A percentile compares a stretch with the other conserved stretches of the same genome.
phyloP scores from a whole-genome alignment of 2,113 vertebrate species.

The Spea bombifrons region DNA sequence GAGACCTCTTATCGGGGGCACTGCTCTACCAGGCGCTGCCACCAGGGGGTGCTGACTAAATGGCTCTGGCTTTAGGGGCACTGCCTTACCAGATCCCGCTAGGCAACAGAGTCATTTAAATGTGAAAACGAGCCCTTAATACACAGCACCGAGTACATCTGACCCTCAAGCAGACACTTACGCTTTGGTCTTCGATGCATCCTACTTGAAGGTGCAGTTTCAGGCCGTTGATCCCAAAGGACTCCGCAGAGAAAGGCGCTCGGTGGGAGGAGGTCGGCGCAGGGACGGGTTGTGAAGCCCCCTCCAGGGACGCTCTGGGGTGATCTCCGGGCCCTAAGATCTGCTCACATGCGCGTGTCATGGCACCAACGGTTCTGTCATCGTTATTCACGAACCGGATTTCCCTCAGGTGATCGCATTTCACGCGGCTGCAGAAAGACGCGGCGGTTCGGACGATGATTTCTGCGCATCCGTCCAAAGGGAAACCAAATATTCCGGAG shows the following conservation, averaged over 20 bases:
- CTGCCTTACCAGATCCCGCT: too few relatives aligned
- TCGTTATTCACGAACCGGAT: conserved; percentile 77
- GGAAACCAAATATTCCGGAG: conserved; percentile 81
- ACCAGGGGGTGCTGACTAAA: too few relatives aligned
- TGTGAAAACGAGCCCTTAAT: too few relatives aligned
- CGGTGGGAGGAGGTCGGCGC: neutral
- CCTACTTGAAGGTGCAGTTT: conserved; percentile 58
- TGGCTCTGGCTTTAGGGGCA: too few relatives aligned
- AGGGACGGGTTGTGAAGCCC: neutral
- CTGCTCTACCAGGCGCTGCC: too few relatives aligned
- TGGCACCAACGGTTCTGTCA: conserved; percentile 68
- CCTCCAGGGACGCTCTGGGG: conserved; percentile 9
- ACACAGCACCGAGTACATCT: too few relatives aligned
- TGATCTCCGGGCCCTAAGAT: conserved; percentile 37
- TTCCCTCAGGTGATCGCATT: conserved; percentile 52
- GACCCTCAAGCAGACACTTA: conserved; percentile 53
- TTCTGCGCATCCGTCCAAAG: conserved; percentile 64
- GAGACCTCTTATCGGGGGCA: too few relatives aligned
- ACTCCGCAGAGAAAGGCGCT: neutral
- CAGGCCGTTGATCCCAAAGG: conserved; percentile 40
- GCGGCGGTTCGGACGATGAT: conserved; percentile 69
- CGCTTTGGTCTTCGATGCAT: conserved; percentile 63
- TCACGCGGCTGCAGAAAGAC: rapidly evolving
- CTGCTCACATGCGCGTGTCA: conserved; percentile 63
- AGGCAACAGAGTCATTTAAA: too few relatives aligned